These are phyloP conservation scores for Miniopterus natalensis DNA, from an alignment of 2,113 vertebrate genomes.

Conservation along the genomic window DNA sequence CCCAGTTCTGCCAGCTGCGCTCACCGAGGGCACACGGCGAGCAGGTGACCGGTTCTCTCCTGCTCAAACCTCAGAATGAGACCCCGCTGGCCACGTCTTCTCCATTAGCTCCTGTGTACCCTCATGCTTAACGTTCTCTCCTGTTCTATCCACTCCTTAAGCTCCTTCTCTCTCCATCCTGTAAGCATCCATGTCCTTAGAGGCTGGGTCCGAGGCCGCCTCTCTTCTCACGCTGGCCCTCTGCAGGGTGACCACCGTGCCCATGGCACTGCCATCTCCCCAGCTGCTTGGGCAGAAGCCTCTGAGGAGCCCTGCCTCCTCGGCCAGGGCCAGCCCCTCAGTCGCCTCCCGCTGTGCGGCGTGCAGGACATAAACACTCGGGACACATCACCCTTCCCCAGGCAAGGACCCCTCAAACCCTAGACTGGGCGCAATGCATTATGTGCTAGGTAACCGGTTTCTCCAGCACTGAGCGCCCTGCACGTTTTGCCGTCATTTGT, in stretches of 20 bases:
- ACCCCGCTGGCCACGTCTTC: not conserved
- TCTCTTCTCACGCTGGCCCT: not conserved
- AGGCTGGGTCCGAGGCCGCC: not conserved
- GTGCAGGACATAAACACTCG: not conserved
- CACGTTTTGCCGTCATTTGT: not conserved
- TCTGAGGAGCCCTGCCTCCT: not conserved
- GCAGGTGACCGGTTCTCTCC: not conserved
- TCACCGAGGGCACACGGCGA: no score
- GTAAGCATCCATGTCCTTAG: not conserved
- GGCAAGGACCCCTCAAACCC: not conserved
- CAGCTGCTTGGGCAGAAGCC: not conserved
- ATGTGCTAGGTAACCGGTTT: not conserved
- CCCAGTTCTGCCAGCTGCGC: not conserved
- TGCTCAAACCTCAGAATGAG: not conserved
- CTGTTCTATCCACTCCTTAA: not conserved
- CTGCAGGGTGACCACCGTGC: fast-evolving
- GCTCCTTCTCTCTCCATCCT: not conserved
- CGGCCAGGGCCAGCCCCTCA: not conserved
- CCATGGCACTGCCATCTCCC: fast-evolving
- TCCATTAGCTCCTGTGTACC: no score
- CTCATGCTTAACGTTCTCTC: not conserved
- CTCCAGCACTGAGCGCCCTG: not conserved
- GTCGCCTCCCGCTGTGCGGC: no score
- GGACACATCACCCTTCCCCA: not conserved
- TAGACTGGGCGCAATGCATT: not conserved